Percentiles rank a stretch among this genome's conserved stretches.
phyloP scores from a whole-genome alignment of 2,888 invertebrate species.

The Scaptomyza flava region DNA sequence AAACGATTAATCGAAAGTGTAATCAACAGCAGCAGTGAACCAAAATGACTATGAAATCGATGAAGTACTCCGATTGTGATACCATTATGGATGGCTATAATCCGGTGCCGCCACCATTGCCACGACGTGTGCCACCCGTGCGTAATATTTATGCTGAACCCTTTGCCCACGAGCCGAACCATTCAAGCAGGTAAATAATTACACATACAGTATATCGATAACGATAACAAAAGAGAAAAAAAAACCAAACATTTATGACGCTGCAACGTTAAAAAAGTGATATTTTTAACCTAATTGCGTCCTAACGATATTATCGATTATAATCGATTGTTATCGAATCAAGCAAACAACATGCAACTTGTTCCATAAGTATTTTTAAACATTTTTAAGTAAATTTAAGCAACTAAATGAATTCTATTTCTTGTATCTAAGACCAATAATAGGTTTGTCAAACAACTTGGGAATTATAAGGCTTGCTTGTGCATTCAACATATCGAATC shows the following conservation, averaged over 20 bases:
- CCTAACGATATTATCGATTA: not conserved
- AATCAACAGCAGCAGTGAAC: not conserved
- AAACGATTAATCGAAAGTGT: too few relatives aligned
- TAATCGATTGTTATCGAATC: not conserved
- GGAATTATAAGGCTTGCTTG: slow-evolving; percentile 4
- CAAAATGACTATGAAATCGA: slow-evolving; percentile 85
- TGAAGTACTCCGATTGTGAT: slow-evolving; percentile 85
- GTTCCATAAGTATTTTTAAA: not conserved
- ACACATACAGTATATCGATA: slow-evolving; percentile 1
- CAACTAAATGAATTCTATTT: too few relatives aligned
- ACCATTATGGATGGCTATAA: slow-evolving; percentile 85
- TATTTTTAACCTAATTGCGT: not conserved
- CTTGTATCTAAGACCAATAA: too few relatives aligned
- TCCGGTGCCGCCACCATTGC: slow-evolving; percentile 84
- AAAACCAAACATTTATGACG: too few relatives aligned
- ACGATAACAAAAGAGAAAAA: not conserved
- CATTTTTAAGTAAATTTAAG: not conserved
- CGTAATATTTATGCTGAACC: slow-evolving; percentile 85
- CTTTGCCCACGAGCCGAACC: slow-evolving; percentile 85
- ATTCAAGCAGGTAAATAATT: slow-evolving; percentile 84
- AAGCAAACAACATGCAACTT: not conserved
- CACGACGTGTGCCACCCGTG: slow-evolving; percentile 84
- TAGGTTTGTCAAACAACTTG: not conserved
- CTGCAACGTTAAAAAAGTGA: too few relatives aligned
- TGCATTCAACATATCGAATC: slow-evolving; percentile 1